Conservation (phyloP, 2,797 vertebrate species). For the Cirrhinus molitorella region DNA sequence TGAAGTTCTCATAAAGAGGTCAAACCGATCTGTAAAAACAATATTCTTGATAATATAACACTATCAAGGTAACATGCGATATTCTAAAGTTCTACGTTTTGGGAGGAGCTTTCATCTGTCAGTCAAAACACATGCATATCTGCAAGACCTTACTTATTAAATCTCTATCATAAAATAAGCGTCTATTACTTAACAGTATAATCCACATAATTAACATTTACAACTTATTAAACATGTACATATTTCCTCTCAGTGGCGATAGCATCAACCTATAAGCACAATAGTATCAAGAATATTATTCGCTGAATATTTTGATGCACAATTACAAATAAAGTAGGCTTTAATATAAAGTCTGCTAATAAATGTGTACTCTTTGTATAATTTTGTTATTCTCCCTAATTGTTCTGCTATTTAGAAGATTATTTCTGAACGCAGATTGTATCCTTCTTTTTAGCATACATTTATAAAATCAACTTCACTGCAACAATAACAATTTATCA, state of each 20-base stretch:
- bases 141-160: not conserved
- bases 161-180: not conserved
- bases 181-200: not conserved
- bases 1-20: not conserved
- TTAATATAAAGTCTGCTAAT: not conserved
- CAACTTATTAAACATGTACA: not conserved
- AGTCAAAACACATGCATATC: not conserved
- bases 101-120: not conserved
- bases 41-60: not conserved
- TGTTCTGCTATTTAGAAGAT: not conserved
- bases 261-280: not conserved
- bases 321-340: not conserved
- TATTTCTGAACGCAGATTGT: not conserved
- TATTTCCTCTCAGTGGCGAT: not conserved
- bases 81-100: not conserved
- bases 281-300: not conserved
- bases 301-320: not conserved
- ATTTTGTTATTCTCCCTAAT: not conserved
- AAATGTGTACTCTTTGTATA: not conserved
- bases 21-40: not conserved
- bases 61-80: not conserved
- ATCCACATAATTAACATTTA: not conserved
- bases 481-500: not conserved
- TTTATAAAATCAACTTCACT: not conserved
- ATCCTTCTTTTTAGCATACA: not conserved